phyloP scores from a whole-genome alignment of 2,888 invertebrate species.

The Agrenia bidenticulata region DNA sequence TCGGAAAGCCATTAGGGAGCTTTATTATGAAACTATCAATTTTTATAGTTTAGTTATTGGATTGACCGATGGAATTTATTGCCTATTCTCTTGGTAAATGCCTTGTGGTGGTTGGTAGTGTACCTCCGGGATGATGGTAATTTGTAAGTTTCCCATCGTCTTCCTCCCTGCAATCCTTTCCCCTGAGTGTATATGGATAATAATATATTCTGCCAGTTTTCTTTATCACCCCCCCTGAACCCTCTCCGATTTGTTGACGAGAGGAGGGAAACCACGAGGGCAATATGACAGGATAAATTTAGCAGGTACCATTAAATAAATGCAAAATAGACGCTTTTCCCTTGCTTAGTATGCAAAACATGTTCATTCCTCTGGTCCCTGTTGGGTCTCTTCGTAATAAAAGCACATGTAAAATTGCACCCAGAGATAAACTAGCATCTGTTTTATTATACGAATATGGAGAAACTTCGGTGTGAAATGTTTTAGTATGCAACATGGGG shows the following conservation, averaged over 20 bases:
- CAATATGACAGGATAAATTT: too few relatives aligned
- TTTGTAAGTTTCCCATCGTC: too few relatives aligned
- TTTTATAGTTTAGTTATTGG: not conserved
- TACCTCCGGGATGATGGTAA: too few relatives aligned
- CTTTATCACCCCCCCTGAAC: too few relatives aligned
- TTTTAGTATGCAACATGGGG: too few relatives aligned
- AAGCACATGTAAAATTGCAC: conserved; percentile 18
- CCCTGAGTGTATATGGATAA: too few relatives aligned
- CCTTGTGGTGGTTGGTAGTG: too few relatives aligned
- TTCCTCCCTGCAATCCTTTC: too few relatives aligned
- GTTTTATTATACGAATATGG: not conserved
- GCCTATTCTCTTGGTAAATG: not conserved
- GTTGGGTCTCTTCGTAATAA: conserved; percentile 3
- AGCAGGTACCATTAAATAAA: conserved; percentile 14
- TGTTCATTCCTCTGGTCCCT: conserved; percentile 7
- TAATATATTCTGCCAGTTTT: too few relatives aligned
- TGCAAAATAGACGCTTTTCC: conserved; percentile 6
- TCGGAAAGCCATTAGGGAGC: conserved; percentile 19
- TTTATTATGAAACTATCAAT: conserved; percentile 8
- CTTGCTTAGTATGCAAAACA: conserved; percentile 17
- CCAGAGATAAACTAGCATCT: conserved; percentile 8
- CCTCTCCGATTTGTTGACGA: too few relatives aligned
- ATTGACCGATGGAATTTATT: conserved; percentile 9
- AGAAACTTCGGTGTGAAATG: too few relatives aligned
- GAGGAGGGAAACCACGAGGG: too few relatives aligned